Evolutionary conservation across 2,797 vertebrate genomes (phyloP), one percentile per base, ranked within the genome.

Genomic region (Phyllotis vaccarum): DNA sequence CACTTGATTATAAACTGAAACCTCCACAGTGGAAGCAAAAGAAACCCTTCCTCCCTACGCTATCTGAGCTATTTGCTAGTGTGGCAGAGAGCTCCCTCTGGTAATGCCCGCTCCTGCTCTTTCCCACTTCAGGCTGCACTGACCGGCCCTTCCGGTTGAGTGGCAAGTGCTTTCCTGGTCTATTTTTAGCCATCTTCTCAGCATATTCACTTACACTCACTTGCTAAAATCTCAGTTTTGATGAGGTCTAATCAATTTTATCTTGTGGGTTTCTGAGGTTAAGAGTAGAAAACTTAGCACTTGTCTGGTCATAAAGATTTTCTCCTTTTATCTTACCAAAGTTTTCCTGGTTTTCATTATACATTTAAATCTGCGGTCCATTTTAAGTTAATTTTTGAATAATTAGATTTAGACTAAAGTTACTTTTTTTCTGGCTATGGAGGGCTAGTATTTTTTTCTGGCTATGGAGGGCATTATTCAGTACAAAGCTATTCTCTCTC

Each of bases 71-170:
- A 81, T 5, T 19, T 81, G 79, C 14, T 24, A 13, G 12, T 13
- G 54, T 11, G 22, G 6, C 54, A 81, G 79, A 40, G n/a, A 6
- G 54, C n/a, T 27, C 52, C n/a, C 17, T 22, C 5, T n/a, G n/a
- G 37, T 56, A 37, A 58, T 17, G 1, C 22, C 54, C 3, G n/a
- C 21, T 24, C 52, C 78, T 24, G 34, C 22, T 37, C 34, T 37
- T 1, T 9, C 34, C 17, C 6, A 0, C 52, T 14, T n/a, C 22
- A 58, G 9, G 22, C 12, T 24, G 54, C 34, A 24, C 3, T 37
- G 78, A 7, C 8, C 58, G 78, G 34, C 21, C n/a, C 12, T 80
- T 9, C 0, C 78, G 13, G 21, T 8, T 9, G 12, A 40, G n/a
- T 3, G 37, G 6, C 78, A n/a, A 79, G 78, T n/a, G 52, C 34